A percentile compares a stretch with the other conserved stretches of the same genome.
Conservation (phyloP, 2,888 invertebrate species). For the Petrolisthes cinctipes region DNA sequence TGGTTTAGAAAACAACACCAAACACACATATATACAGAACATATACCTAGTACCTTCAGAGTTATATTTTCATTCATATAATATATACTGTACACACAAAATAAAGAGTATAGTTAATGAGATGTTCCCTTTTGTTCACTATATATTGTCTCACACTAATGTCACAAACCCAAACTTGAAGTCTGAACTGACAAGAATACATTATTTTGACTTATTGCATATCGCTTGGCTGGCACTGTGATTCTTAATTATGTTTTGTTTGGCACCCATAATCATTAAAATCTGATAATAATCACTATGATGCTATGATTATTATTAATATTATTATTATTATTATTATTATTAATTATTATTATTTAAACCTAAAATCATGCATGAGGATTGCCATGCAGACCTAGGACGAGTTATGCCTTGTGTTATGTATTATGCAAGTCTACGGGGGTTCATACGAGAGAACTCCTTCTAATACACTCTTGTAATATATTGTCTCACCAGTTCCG, state of each 20-base stretch:
- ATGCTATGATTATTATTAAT: background rate
- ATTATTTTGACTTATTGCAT: slow-evolving; percentile 45
- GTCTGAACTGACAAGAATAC: background rate
- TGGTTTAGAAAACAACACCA: too few species aligned
- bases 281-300: slow-evolving; percentile 29
- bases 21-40: too few species aligned
- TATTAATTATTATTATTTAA: background rate
- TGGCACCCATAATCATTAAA: slow-evolving; percentile 1
- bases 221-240: slow-evolving; percentile 51
- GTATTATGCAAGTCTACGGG: slow-evolving; percentile 17
- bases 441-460: slow-evolving; percentile 10
- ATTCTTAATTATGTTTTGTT: slow-evolving; percentile 36
- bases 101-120: too few species aligned
- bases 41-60: too few species aligned
- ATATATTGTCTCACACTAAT: background rate
- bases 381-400: slow-evolving; percentile 36
- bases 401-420: slow-evolving; percentile 7
- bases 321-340: too few species aligned
- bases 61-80: too few species aligned
- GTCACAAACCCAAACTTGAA: background rate
- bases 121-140: too few species aligned
- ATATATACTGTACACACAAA: too few species aligned
- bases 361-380: slow-evolving; percentile 50
- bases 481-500: background rate
- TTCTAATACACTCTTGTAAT: background rate